Evolutionary conservation across 2,888 invertebrate species (phyloP).

Genomic region (Pseudococcus jackbeardsleyi): DNA sequence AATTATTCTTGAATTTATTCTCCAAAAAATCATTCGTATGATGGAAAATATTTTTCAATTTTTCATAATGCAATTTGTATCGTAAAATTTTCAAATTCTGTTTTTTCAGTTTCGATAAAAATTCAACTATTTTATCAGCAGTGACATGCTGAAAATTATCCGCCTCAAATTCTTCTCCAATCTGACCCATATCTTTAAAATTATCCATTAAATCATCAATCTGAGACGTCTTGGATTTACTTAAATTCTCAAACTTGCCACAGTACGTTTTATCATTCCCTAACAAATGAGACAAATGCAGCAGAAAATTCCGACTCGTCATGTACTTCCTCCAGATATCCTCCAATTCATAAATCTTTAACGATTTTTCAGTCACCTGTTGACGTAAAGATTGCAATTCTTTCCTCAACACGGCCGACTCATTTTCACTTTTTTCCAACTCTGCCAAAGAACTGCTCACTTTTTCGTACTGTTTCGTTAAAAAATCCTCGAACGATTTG

Average conservation of each 20-base stretch:
- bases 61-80: slow-evolving; percentile 25
- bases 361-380: not conserved
- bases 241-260: not conserved
- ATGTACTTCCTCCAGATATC: slow-evolving; percentile 40
- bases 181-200: not conserved
- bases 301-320: slow-evolving; percentile 40
- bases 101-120: slow-evolving; percentile 28
- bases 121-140: not conserved
- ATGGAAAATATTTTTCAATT: slow-evolving; percentile 11
- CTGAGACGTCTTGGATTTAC: not conserved
- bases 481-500: slow-evolving; percentile 50
- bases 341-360: slow-evolving; percentile 57
- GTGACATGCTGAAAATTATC: slow-evolving; percentile 46
- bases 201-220: slow-evolving; percentile 33
- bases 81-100: slow-evolving; percentile 53
- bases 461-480: slow-evolving; percentile 36
- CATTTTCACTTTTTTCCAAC: slow-evolving; percentile 24
- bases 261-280: not conserved
- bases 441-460: slow-evolving; percentile 1
- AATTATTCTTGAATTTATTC: not conserved
- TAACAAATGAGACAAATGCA: slow-evolving; percentile 33
- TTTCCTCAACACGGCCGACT: not conserved
- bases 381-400: not conserved
- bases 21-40: not conserved
- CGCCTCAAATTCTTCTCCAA: not conserved